Percentiles rank a stretch among this genome's conserved stretches.
These are phyloP conservation scores for Teinopalpus imperialis DNA, from an alignment of 2,888 invertebrate genomes.

Conservation along the genomic window DNA sequence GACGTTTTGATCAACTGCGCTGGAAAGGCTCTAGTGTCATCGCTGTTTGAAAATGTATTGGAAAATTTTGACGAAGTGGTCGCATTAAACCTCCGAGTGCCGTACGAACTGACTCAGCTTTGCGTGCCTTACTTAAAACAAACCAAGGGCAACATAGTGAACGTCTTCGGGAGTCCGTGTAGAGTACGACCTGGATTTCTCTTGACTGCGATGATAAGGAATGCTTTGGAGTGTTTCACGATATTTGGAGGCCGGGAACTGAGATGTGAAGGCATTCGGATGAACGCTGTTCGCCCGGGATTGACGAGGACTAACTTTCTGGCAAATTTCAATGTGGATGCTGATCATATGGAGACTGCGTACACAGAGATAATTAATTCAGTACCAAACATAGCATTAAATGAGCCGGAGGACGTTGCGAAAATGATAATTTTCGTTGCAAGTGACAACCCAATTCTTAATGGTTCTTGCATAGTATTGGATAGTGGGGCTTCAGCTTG, in stretches of 20 bases:
- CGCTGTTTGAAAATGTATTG: constrained; percentile 51
- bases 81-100: constrained; percentile 52
- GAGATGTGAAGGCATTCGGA: constrained; percentile 52
- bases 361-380: constrained; percentile 44
- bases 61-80: constrained; percentile 55
- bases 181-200: constrained; percentile 52
- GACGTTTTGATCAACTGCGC: constrained; percentile 57
- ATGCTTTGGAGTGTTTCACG: constrained; percentile 55
- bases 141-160: constrained; percentile 56
- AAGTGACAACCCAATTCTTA: constrained; percentile 50
- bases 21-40: constrained; percentile 48
- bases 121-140: constrained; percentile 49
- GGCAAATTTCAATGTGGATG: constrained; percentile 50
- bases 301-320: constrained; percentile 55
- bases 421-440: constrained; percentile 53
- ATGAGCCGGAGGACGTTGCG: constrained; percentile 58
- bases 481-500: constrained; percentile 20
- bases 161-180: constrained; percentile 49
- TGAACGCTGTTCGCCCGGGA: constrained; percentile 61
- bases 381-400: constrained; percentile 48
- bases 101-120: constrained; percentile 53
- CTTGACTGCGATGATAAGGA: constrained; percentile 48
- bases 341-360: constrained; percentile 42
- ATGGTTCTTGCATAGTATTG: constrained; percentile 33
- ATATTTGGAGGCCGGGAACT: constrained; percentile 52